A percentile compares a stretch with the other conserved stretches of the same genome.
Evolutionary conservation across 1,140 invertebrate species (phyloP).

Genomic region (Dreissena polymorpha): DNA sequence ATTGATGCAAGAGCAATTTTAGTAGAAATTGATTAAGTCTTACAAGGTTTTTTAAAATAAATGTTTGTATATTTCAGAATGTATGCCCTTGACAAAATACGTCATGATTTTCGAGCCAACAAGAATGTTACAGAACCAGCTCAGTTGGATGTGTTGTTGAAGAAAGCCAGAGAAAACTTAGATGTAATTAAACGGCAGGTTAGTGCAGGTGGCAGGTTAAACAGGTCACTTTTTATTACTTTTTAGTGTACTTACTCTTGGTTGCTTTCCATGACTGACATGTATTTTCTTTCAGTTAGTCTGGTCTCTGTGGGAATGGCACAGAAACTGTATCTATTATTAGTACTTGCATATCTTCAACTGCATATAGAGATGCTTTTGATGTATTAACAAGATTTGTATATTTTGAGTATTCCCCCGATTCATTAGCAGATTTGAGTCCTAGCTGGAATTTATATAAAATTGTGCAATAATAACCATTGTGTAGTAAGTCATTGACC

Average conservation of each 20-base stretch:
- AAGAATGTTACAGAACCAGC: slow-evolving; percentile 69
- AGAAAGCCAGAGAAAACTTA: slow-evolving; percentile 75
- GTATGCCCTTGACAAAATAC: slow-evolving; percentile 76
- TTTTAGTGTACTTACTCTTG: neutral
- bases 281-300: neutral
- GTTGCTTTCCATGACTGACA: neutral
- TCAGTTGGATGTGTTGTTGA: slow-evolving; percentile 68
- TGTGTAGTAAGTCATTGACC: too few species aligned
- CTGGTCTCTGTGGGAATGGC: neutral
- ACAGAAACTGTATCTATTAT: neutral
- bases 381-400: neutral
- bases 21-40: too few species aligned
- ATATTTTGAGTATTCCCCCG: too few species aligned
- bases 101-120: slow-evolving; percentile 76
- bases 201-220: neutral
- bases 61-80: slow-evolving; percentile 63
- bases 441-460: too few species aligned
- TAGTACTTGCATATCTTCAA: neutral
- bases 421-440: too few species aligned
- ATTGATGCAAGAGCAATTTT: too few species aligned
- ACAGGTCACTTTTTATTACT: neutral
- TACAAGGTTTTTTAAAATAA: too few species aligned
- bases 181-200: slow-evolving; percentile 79
- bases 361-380: neutral
- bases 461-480: too few species aligned